Percentiles rank a stretch among this genome's conserved stretches.
Conservation (phyloP, 2,113 vertebrate genomes). For the Fregetta grallaria region DNA sequence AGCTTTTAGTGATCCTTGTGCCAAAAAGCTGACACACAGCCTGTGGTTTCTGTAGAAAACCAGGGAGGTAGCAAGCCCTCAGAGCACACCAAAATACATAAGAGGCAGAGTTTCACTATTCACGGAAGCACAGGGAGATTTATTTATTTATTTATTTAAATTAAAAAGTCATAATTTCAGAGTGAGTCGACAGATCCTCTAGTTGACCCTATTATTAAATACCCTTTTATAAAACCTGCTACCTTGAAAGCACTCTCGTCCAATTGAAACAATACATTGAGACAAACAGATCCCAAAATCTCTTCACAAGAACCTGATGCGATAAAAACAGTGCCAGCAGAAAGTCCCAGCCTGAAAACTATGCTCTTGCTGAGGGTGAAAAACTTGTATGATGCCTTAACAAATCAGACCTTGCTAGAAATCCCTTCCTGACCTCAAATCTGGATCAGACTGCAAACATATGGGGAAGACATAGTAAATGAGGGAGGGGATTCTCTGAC, state of each 20-base stretch:
- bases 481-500: background rate
- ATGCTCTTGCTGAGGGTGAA: background rate
- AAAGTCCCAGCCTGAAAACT: background rate
- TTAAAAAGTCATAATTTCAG: background rate
- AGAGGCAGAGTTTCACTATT: background rate
- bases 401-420: background rate
- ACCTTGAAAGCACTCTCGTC: rapidly evolving
- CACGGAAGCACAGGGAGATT: background rate
- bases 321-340: background rate
- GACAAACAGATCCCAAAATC: background rate
- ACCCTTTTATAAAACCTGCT: background rate
- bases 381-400: background rate
- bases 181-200: background rate
- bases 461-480: rapidly evolving
- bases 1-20: background rate
- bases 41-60: background rate
- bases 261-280: background rate
- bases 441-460: background rate
- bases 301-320: background rate
- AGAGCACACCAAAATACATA: background rate
- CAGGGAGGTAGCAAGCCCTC: background rate
- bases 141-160: background rate
- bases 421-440: background rate
- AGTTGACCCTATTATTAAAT: background rate
- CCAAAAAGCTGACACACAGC: background rate